phyloP scores from a whole-genome alignment of 2,888 invertebrate genomes.

The Drosophila infuscata region DNA sequence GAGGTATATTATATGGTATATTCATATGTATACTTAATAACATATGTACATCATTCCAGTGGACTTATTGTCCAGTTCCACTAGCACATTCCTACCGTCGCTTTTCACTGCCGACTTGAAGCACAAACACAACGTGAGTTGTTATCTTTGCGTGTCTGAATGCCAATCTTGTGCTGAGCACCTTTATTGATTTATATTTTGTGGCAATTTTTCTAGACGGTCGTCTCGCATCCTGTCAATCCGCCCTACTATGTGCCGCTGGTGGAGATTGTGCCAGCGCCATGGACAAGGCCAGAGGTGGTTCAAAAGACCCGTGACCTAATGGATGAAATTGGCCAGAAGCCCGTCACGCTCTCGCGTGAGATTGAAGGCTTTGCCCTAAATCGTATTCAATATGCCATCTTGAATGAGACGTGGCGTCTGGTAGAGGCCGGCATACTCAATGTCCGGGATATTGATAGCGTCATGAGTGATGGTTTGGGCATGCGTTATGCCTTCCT shows the following conservation, averaged over 20 bases:
- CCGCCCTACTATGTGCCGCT: constrained; percentile 98
- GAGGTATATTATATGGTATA: constrained; percentile 55
- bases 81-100: too few relatives aligned
- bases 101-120: constrained; percentile 91
- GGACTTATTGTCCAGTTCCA: constrained; percentile 98
- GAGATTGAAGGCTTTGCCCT: constrained; percentile 97
- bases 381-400: constrained; percentile 97
- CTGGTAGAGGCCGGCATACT: constrained; percentile 94
- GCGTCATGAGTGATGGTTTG: constrained; percentile 96
- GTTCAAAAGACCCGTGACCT: constrained; percentile 89
- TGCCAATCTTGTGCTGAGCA: constrained; percentile 6
- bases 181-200: constrained; percentile 9
- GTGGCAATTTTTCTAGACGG: constrained; percentile 57
- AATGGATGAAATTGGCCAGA: constrained; percentile 96
- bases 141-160: constrained; percentile 16
- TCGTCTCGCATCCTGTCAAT: constrained; percentile 97
- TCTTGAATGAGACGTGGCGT: constrained; percentile 96
- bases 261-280: constrained; percentile 97
- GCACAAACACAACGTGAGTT: constrained; percentile 88
- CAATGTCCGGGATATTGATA: constrained; percentile 94
- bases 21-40: not conserved
- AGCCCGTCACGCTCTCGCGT: constrained; percentile 93
- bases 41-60: constrained; percentile 85
- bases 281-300: constrained; percentile 94
- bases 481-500: constrained; percentile 98